Evolutionary conservation across 2,113 vertebrate genomes (phyloP), one percentile per base, ranked within the genome.

Genomic region (Dipodomys merriami): DNA sequence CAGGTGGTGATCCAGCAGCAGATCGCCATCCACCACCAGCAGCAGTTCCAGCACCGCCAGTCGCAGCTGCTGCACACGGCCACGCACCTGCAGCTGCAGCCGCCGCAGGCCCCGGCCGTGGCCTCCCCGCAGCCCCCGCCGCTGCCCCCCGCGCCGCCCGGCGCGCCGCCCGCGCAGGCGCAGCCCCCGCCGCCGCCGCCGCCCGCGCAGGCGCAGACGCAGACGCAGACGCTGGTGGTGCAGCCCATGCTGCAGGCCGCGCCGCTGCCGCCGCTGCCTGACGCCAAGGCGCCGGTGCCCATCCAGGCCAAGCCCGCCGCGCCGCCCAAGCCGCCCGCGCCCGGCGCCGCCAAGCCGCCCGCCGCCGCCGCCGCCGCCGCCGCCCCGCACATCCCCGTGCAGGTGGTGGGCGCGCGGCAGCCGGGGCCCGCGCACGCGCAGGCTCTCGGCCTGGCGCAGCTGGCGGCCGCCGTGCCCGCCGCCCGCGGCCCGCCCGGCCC

Each of bases 161-260:
- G 98, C 72, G 97, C 97, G 0, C 98, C 97, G 7, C 86, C 96
- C 77, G 95, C 95, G 85, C 91, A 97, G 87, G 98, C 99, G 23
- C 99, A 99, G 97, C 99, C 99, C 96, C 57, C 98, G 39, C 81
- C 97, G 74, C 96, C 98, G 83, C 97, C 98, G 53, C 98, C 98
- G 57, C 97, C 98, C 16, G 98, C 96, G 11, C 88, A 96, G 77
- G 94, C 95, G 85, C 91, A 97, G 86, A n/a, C n/a, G n/a, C n/a
- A n/a, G n/a, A 98, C 99, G 23, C 99, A 99, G 97, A 99, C 99
- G 46, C 98, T 99, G 78, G 99, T 99, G 74, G 99, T 99, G 35
- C 99, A 99, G 82, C 99, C 99, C 0, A 98, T 99, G 93, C 98
- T 99, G 39, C 99, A 99, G 93, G 98, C 99, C 87, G 97, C 98